Evolutionary conservation across 2,797 vertebrate genomes (phyloP).

Genomic region (Discoglossus pictus): DNA sequence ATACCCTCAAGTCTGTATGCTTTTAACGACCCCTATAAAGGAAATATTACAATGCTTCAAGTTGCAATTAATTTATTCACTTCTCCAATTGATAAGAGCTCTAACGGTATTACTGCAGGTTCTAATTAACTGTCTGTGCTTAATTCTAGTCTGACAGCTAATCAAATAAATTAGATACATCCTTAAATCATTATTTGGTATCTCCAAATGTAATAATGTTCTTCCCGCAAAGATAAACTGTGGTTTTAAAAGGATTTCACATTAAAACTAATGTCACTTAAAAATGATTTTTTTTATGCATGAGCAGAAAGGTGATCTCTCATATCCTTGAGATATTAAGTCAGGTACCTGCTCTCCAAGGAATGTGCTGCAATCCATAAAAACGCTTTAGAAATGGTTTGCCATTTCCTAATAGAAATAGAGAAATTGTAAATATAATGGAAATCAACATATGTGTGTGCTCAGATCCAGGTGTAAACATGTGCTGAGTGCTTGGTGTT

Average conservation of each 20-base stretch:
- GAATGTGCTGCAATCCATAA: not conserved
- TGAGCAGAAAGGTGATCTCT: not conserved
- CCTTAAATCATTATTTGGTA: not conserved
- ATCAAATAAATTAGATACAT: not conserved
- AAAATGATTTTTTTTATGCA: conserved; percentile 9
- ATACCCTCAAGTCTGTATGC: too few relatives aligned
- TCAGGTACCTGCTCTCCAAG: not conserved
- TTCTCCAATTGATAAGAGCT: too few relatives aligned
- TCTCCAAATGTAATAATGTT: not conserved
- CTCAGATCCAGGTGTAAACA: not conserved
- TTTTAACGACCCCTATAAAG: too few relatives aligned
- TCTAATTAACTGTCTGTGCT: too few relatives aligned
- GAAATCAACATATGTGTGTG: not conserved
- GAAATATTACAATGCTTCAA: too few relatives aligned
- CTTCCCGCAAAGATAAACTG: conserved; percentile 2
- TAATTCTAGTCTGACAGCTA: conserved; percentile 1
- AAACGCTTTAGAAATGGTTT: not conserved
- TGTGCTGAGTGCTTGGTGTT: too few relatives aligned
- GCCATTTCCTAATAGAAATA: not conserved
- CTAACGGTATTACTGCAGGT: too few relatives aligned
- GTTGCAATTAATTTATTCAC: too few relatives aligned
- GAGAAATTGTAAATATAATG: not conserved
- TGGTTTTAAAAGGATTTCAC: conserved; percentile 7
- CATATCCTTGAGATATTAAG: not conserved
- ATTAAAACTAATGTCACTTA: not conserved